phyloP scores from a whole-genome alignment of 2,113 vertebrate genomes.

The Pterocles burchelli region DNA sequence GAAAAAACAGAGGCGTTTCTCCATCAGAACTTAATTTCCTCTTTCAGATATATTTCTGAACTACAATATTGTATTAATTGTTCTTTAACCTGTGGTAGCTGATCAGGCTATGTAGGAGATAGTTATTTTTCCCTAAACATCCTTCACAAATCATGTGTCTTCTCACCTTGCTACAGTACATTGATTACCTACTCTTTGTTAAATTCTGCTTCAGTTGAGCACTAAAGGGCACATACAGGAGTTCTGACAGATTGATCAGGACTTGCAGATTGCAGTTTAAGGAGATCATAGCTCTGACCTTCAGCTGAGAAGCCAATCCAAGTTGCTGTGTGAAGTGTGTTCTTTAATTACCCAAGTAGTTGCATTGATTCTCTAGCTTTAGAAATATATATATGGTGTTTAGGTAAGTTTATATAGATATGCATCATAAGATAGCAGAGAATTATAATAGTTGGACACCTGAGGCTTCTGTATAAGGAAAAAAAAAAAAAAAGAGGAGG shows the following conservation, averaged over 20 bases:
- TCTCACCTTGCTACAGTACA: neutral
- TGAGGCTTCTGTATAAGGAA: neutral
- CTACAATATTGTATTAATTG: neutral
- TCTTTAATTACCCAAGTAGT: neutral
- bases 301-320: neutral
- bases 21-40: neutral
- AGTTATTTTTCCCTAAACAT: neutral
- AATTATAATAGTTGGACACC: neutral
- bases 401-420: neutral
- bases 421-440: neutral
- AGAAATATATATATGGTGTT: neutral
- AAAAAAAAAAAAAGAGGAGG: neutral
- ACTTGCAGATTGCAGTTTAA: neutral
- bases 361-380: neutral
- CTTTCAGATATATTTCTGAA: neutral
- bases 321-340: neutral
- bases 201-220: neutral
- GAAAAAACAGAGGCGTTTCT: neutral
- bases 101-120: neutral
- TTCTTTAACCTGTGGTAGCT: neutral
- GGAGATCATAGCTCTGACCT: neutral
- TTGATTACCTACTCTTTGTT: neutral
- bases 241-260: neutral
- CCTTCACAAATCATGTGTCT: neutral
- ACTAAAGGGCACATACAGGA: neutral